Evolutionary conservation across 92 coral and sea anemone genomes (phyloP).

Genomic region (Parazoanthus swiftii): DNA sequence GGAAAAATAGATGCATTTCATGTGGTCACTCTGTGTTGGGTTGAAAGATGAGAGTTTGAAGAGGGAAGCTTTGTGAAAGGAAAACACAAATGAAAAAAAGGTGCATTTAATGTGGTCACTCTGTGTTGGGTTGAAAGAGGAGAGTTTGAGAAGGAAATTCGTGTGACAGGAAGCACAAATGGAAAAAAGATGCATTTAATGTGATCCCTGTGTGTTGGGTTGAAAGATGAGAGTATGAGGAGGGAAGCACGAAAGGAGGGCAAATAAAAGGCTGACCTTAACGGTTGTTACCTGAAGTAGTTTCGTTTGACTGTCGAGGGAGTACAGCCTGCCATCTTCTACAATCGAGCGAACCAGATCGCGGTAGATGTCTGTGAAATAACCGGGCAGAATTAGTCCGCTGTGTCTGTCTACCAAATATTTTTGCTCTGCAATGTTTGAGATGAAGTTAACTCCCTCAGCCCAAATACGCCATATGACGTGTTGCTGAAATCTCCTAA

Average conservation of each 20-base stretch:
- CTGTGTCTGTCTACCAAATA: no score
- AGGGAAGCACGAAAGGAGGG: not conserved
- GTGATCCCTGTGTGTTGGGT: not conserved
- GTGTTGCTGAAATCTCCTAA: no score
- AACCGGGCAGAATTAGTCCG: not conserved
- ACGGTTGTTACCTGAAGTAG: constrained; percentile 71
- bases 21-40: not conserved
- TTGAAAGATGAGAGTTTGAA: not conserved
- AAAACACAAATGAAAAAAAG: constrained; percentile 6
- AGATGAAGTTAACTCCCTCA: no score
- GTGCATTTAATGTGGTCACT: not conserved
- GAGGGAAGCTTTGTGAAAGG: not conserved
- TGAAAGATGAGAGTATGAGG: not conserved
- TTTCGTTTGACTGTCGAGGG: constrained; percentile 72
- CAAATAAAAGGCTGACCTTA: constrained; percentile 24
- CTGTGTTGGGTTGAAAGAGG: not conserved
- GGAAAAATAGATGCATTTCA: not conserved
- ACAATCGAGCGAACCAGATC: constrained; percentile 75
- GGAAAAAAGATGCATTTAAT: not conserved
- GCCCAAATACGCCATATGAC: no score
- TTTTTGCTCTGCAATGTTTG: no score
- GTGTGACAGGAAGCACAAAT: constrained; percentile 5
- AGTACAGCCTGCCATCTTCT: constrained; percentile 77
- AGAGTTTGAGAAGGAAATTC: not conserved
- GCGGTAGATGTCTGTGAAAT: constrained; percentile 60